These are phyloP conservation scores for Perca schrenkii DNA, from an alignment of 2,113 vertebrate genomes.

Conservation along the genomic window DNA sequence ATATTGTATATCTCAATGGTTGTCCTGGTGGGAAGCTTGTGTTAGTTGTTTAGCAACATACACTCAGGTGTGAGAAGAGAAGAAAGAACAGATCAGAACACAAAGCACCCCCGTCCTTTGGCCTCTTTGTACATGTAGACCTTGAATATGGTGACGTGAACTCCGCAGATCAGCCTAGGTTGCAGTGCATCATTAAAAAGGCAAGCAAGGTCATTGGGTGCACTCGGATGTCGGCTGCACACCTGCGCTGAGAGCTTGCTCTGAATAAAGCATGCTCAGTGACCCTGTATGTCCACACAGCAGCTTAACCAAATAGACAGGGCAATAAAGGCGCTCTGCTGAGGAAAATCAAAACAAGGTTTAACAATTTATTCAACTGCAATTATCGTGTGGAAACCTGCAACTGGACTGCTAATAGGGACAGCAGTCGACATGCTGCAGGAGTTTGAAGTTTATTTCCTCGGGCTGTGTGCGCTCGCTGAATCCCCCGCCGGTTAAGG, in stretches of 20 bases:
- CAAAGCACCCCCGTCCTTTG: not conserved
- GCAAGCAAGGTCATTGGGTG: not conserved
- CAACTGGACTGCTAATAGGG: slow-evolving; percentile 20
- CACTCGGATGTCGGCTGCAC: not conserved
- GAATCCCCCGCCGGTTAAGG: not conserved
- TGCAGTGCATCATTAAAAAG: not conserved
- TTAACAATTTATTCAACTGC: slow-evolving; percentile 35
- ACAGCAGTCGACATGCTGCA: slow-evolving; percentile 8
- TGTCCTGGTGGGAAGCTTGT: not conserved
- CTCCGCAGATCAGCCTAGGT: not conserved
- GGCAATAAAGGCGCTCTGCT: slow-evolving; percentile 27
- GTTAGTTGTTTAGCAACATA: not conserved
- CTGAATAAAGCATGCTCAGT: not conserved
- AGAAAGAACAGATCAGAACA: not conserved
- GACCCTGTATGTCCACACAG: not conserved
- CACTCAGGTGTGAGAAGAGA: not conserved
- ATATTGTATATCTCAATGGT: not conserved
- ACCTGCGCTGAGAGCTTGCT: slow-evolving; percentile 6
- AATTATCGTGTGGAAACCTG: slow-evolving; percentile 36
- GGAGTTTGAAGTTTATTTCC: slow-evolving; percentile 11
- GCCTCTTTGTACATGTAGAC: not conserved
- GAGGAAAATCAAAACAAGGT: slow-evolving; percentile 36
- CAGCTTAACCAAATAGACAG: slow-evolving; percentile 20
- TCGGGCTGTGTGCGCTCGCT: not conserved
- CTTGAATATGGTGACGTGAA: not conserved